A percentile compares a stretch with the other conserved stretches of the same genome.
Evolutionary conservation across 2,797 vertebrate genomes (phyloP).

Genomic region (Gymnothorax javanicus): DNA sequence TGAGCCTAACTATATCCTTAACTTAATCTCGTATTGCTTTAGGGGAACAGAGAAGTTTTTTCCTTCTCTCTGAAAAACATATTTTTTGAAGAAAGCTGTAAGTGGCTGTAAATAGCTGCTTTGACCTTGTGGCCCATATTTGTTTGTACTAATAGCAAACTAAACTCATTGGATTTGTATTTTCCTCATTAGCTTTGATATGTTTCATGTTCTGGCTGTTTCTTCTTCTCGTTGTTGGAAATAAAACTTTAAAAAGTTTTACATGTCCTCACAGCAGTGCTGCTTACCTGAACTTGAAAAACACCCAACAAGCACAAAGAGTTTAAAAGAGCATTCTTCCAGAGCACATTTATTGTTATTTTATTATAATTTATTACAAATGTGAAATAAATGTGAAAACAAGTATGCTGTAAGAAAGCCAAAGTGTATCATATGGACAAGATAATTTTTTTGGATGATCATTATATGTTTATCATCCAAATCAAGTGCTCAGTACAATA

Average conservation of each 20-base stretch:
- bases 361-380: background rate
- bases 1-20: background rate
- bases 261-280: background rate
- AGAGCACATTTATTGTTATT: background rate
- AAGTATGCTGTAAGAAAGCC: background rate
- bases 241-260: background rate
- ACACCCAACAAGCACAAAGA: constrained; percentile 15
- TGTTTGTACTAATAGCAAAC: background rate
- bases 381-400: background rate
- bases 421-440: background rate
- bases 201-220: background rate
- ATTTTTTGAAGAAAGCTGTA: constrained; percentile 8
- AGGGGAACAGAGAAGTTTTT: background rate
- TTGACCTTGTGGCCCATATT: background rate
- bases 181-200: background rate
- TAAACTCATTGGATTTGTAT: background rate
- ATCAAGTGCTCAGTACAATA: background rate
- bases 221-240: background rate
- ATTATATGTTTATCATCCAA: background rate
- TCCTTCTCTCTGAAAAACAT: constrained; percentile 23
- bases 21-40: background rate
- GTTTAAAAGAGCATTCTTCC: constrained; percentile 2
- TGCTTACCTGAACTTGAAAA: constrained; percentile 19
- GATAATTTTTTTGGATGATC: background rate
- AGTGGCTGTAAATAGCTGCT: background rate